phyloP scores from a whole-genome alignment of 2,888 invertebrate species.

The Perizoma affinitatum region DNA sequence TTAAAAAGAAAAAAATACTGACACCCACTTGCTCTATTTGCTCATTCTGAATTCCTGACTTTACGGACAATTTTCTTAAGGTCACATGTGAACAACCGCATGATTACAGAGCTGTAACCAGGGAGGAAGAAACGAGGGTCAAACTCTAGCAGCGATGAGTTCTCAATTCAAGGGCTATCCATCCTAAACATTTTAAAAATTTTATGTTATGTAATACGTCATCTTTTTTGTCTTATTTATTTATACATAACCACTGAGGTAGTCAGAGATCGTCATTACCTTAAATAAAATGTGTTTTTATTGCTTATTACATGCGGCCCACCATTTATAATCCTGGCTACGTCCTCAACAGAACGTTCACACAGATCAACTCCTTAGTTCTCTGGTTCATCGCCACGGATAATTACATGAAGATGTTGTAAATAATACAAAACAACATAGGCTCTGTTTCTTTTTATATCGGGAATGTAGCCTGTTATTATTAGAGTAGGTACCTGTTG shows the following conservation, averaged over 20 bases:
- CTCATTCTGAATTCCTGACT: conserved; percentile 51
- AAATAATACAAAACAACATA: conserved; percentile 53
- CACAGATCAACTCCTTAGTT: conserved; percentile 34
- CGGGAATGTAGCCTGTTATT: conserved; percentile 53
- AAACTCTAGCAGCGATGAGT: too few relatives aligned
- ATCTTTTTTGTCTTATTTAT: too few relatives aligned
- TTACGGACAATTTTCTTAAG: conserved; percentile 69
- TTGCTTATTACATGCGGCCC: background rate
- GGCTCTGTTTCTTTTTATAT: conserved; percentile 56
- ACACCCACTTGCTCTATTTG: conserved; percentile 29
- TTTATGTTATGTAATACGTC: too few relatives aligned
- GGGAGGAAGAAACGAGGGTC: background rate
- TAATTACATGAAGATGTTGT: conserved; percentile 66
- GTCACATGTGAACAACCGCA: conserved; percentile 77
- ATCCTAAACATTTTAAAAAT: too few relatives aligned
- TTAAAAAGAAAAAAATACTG: conserved; percentile 25
- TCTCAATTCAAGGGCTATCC: too few relatives aligned
- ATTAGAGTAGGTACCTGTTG: conserved; percentile 34
- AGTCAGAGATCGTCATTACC: too few relatives aligned
- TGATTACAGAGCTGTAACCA: conserved; percentile 44
- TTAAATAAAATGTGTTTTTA: too few relatives aligned
- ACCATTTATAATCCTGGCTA: conserved; percentile 7
- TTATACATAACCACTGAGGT: too few relatives aligned
- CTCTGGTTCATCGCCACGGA: conserved; percentile 65
- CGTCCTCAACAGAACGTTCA: conserved; percentile 28